phyloP scores from a whole-genome alignment of 37 sponge, comb jelly and placozoan species.

The Halichondria panicea region DNA sequence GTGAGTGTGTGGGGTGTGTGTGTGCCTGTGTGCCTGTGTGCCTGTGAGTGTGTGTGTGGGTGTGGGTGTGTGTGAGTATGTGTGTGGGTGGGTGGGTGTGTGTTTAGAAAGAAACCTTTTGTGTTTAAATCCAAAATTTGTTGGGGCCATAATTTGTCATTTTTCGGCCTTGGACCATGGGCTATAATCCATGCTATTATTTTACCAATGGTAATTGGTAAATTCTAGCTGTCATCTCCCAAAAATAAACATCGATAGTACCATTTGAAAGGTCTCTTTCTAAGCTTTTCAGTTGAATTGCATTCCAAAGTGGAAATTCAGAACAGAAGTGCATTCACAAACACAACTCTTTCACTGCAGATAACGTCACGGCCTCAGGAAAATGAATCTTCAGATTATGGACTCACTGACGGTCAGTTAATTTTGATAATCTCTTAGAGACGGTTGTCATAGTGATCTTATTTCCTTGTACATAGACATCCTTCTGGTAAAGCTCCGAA shows the following conservation, averaged over 20 bases:
- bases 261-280: no score
- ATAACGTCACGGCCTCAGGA: constrained; percentile 67
- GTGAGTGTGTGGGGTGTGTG: constrained; percentile 45
- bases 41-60: not conserved
- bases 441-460: constrained; percentile 1
- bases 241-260: no score
- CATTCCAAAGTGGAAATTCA: no score
- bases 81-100: not conserved
- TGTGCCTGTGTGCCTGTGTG: not conserved
- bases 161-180: no score
- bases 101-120: not conserved
- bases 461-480: constrained; percentile 65
- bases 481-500: constrained; percentile 90
- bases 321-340: no score
- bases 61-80: not conserved
- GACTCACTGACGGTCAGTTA: constrained; percentile 77
- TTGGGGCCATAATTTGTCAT: no score
- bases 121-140: no score
- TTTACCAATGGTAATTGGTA: no score
- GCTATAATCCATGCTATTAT: no score
- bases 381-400: constrained; percentile 70
- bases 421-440: not conserved
- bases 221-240: no score
- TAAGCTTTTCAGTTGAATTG: no score
- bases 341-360: no score